phyloP scores from a whole-genome alignment of 2,888 invertebrate species.

The Drosophila setosimentum region DNA sequence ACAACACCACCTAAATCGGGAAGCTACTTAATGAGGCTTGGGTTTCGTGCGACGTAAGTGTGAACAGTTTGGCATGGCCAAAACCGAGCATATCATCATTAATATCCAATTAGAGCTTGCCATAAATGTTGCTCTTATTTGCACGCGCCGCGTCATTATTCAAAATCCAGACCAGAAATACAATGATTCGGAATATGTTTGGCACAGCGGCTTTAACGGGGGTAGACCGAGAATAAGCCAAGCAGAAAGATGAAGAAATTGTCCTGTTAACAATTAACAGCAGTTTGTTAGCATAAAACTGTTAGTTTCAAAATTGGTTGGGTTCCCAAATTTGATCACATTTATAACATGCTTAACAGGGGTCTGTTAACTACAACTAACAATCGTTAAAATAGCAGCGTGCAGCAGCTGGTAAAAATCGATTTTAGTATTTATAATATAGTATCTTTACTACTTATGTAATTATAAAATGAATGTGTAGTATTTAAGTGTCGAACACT shows the following conservation, averaged over 20 bases:
- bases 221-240: constrained; percentile 15
- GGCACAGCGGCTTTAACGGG: background rate
- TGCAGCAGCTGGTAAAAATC: background rate
- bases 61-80: constrained; percentile 50
- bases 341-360: background rate
- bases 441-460: background rate
- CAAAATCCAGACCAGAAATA: constrained; percentile 45
- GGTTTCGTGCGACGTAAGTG: constrained; percentile 42
- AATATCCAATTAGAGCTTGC: constrained; percentile 75
- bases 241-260: background rate
- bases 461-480: background rate
- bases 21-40: constrained; percentile 47
- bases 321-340: background rate
- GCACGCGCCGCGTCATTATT: constrained; percentile 71
- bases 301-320: background rate
- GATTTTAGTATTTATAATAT: background rate
- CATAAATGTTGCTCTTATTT: constrained; percentile 75
- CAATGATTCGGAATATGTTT: constrained; percentile 18
- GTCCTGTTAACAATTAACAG: background rate
- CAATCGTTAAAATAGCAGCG: background rate
- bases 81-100: constrained; percentile 67
- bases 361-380: background rate
- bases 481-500: constrained; percentile 18
- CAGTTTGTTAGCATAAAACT: background rate
- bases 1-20: constrained; percentile 56